Evolutionary conservation across 2,113 vertebrate genomes (phyloP).

Genomic region (Phrynosoma blainvillii): DNA sequence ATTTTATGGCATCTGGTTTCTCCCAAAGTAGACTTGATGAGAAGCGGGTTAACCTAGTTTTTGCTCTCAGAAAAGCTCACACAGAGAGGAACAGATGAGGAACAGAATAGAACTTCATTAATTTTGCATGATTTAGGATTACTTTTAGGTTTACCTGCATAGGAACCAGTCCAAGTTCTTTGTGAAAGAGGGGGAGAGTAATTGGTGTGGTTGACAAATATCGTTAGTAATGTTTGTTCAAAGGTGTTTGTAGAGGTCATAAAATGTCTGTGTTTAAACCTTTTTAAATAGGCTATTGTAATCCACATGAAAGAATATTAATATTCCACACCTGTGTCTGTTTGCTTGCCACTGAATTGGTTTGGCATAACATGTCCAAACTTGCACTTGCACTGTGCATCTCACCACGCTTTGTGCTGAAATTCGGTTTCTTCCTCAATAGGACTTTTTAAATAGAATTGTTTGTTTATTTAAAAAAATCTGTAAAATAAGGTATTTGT

Average conservation of each 20-base stretch:
- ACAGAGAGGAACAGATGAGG: not conserved
- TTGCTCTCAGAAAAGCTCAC: slow-evolving; percentile 33
- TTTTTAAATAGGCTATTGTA: not conserved
- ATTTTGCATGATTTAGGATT: not conserved
- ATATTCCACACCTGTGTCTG: not conserved
- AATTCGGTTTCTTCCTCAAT: not conserved
- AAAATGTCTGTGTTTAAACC: too few relatives aligned
- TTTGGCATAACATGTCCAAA: not conserved
- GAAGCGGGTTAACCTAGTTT: slow-evolving; percentile 44
- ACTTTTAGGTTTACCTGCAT: not conserved
- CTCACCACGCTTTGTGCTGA: not conserved
- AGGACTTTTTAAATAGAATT: too few relatives aligned
- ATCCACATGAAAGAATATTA: not conserved
- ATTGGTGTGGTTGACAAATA: not conserved
- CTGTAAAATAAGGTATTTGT: too few relatives aligned
- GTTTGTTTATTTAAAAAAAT: too few relatives aligned
- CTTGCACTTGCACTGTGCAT: not conserved
- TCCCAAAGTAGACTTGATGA: slow-evolving; percentile 41
- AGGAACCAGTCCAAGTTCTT: not conserved
- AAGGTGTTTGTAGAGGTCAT: not conserved
- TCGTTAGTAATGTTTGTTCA: not conserved
- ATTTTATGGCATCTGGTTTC: slow-evolving; percentile 56
- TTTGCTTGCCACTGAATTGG: not conserved
- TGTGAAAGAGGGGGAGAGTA: not conserved
- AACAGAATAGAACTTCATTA: not conserved